phyloP scores from a whole-genome alignment of 2,113 vertebrate genomes.

The Sinocyclocheilus anshuiensis region DNA sequence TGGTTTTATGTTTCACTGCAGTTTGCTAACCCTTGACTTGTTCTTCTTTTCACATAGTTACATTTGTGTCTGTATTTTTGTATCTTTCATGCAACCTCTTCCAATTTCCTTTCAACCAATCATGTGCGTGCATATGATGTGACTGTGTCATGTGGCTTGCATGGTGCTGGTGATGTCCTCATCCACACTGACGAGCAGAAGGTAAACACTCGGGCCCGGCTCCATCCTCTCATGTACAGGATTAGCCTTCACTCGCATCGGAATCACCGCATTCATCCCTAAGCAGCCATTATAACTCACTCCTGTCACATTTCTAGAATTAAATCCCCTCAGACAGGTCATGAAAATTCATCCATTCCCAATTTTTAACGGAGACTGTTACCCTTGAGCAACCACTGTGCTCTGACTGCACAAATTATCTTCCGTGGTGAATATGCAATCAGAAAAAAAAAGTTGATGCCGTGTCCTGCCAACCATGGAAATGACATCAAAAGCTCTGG shows the following conservation, averaged over 20 bases:
- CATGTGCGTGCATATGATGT: conserved; percentile 92
- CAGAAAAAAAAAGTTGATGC: conserved; percentile 31
- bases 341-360: conserved; percentile 42
- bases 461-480: conserved; percentile 47
- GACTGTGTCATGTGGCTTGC: conserved; percentile 94
- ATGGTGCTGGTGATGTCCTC: conserved; percentile 91
- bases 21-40: conserved; percentile 76
- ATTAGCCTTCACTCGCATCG: conserved; percentile 34
- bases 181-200: conserved; percentile 89
- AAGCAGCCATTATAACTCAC: neutral
- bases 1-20: conserved; percentile 49
- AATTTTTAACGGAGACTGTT: conserved; percentile 35
- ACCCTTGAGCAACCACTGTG: conserved; percentile 61
- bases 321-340: conserved; percentile 30
- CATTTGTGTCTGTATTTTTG: conserved; percentile 77
- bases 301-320: conserved; percentile 17
- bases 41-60: conserved; percentile 82
- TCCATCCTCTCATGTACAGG: conserved; percentile 38
- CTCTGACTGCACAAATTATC: conserved; percentile 57
- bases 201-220: conserved; percentile 78
- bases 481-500: conserved; percentile 43
- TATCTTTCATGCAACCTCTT: conserved; percentile 89
- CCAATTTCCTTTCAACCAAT: conserved; percentile 92
- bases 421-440: conserved; percentile 36
- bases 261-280: conserved; percentile 17